phyloP scores from a whole-genome alignment of 2,797 vertebrate species.

The Acrocephalus scirpaceus region DNA sequence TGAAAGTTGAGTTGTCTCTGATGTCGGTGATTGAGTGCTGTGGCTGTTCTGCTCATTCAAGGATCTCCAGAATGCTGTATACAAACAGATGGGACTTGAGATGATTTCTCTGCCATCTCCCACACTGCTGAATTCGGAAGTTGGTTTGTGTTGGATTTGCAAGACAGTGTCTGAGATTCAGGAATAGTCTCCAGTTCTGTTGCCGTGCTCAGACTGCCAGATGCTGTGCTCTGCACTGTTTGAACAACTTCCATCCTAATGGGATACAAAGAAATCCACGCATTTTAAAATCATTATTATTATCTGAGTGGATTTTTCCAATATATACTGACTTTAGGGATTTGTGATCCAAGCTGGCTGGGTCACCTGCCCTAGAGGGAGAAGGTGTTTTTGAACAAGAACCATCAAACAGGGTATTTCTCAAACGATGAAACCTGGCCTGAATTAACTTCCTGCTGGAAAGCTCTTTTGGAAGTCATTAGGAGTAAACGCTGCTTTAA shows the following conservation, averaged over 20 bases:
- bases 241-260: not conserved
- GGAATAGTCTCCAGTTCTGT: not conserved
- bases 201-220: not conserved
- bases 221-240: not conserved
- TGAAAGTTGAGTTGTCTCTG: slow-evolving; percentile 25
- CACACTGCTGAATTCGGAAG: not conserved
- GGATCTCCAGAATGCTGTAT: slow-evolving; percentile 19
- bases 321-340: not conserved
- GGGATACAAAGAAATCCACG: not conserved
- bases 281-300: no score
- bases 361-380: not conserved
- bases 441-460: not conserved
- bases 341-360: not conserved
- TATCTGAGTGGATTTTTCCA: not conserved
- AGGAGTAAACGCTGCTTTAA: slow-evolving; percentile 6
- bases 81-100: slow-evolving; percentile 30
- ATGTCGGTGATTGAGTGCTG: slow-evolving; percentile 9
- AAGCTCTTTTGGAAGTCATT: slow-evolving; percentile 22
- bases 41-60: slow-evolving; percentile 18
- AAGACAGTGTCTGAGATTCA: not conserved
- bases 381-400: not conserved
- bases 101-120: not conserved
- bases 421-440: not conserved
- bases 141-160: slow-evolving; percentile 3
- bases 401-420: not conserved